Base-by-base conservation (phyloP, 2,888 invertebrate genomes). In the Rhimphoctona megacephalus region DNA sequence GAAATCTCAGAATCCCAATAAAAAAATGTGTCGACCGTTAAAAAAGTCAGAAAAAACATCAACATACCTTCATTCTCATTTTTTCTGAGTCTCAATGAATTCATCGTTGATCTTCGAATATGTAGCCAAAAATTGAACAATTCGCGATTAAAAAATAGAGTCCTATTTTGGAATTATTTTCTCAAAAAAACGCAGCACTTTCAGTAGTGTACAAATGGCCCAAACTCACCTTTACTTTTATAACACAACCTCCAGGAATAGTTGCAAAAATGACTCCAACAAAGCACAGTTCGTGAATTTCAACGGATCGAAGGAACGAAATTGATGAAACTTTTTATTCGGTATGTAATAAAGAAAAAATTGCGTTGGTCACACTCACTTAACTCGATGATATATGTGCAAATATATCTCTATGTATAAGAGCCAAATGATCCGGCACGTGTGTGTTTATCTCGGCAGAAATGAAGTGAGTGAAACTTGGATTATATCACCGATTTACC, bases 281-380 rank as follows among this genome's bases (percentile, higher is more conserved):
- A 54, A 54, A 54, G 22, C 54, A 54, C 54, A 22, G 3, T 57
- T 25, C 14, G 25, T 25, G 5, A 57, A 61, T 61, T 30, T 17
- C 7, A 61, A 61, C 61, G 14, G 25, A 14, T 57, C 57, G 61
- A 25, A 61, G 8, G 9, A 36, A 67, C 36, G 66, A 30, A 67
- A 39, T 39, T 39, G 22, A 39, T 22, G 36, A 39, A 67, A 67
- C n/a, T 36, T 19, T 66, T n/a, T 39, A 14, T 67, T n/a, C 36
- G 2, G n/a, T n/a, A 22, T 39, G n/a, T 67, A n/a, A n/a, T 36
- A 39, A 39, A 67, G 3, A 67, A 67, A 67, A 67, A n/a, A 36
- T 67, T 36, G 36, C 66, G 66, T n/a, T n/a, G 66, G 22, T 69
- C 69, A 69, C 69, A 43, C 69, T 69, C 69, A 69, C 69, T 69